Conservation (phyloP, 2,113 vertebrate genomes). For the Pedionomus torquatus region DNA sequence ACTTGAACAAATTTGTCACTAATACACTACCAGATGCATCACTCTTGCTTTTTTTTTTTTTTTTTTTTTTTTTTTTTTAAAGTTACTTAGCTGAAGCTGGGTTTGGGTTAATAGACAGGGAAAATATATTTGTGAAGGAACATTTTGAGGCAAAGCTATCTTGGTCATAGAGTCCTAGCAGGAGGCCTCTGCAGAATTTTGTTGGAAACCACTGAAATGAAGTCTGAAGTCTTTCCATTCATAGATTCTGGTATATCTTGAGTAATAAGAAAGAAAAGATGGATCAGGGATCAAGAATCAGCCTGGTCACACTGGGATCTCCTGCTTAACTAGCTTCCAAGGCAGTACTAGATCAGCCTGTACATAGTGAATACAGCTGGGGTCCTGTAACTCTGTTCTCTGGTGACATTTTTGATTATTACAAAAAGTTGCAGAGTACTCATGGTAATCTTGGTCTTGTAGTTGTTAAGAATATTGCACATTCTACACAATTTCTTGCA, state of each 20-base stretch:
- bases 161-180: not conserved
- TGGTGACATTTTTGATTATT: not conserved
- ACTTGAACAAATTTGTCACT: not conserved
- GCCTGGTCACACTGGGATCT: not conserved
- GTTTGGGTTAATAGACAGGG: not conserved
- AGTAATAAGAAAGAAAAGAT: not conserved
- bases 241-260: not conserved
- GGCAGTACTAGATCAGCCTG: not conserved
- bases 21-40: not conserved
- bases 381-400: not conserved
- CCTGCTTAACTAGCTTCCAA: not conserved
- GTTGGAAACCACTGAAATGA: not conserved
- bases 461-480: not conserved
- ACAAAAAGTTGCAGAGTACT: not conserved
- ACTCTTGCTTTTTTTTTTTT: not conserved
- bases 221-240: not conserved
- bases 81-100: not conserved
- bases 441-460: not conserved
- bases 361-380: not conserved
- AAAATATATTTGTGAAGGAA: not conserved
- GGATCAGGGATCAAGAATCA: not conserved
- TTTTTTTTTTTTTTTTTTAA: not conserved
- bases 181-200: not conserved
- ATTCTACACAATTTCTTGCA: not conserved
- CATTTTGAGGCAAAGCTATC: not conserved